Base-by-base conservation (phyloP, 2,113 vertebrate species). In the Pachyramphus minor region DNA sequence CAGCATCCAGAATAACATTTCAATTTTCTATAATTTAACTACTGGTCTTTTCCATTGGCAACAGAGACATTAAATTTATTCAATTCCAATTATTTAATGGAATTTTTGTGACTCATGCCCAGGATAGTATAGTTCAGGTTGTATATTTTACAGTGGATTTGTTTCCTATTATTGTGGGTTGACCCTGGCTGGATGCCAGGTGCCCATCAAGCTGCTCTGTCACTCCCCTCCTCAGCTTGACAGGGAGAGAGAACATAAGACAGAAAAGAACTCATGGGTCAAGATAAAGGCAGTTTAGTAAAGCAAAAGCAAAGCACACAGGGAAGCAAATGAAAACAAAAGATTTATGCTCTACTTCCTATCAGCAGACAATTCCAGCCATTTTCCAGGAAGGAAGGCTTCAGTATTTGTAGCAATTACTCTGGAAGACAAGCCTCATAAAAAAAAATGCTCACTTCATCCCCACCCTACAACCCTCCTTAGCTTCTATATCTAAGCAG, bases 371-470 rank as follows among this genome's bases (percentile, higher is more conserved):
- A 11, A 42, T n/a, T 42, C 30, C 55, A 73, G 23, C n/a, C 14
- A 35, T n/a, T 56, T 66, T 30, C 37, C 12, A 8, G 42, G 21
- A 86, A 79, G 37, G 2, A 79, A 14, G 14, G 37, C 20, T 78
- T 74, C 80, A 58, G 18, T 39, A 33, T 0, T 0, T 2, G 2
- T 24, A 50, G 23, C 4, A 4, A 49, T 69, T 60, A 12, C 42
- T 68, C n/a, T 3, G 2, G 63, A 80, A 72, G 28, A 72, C 23
- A 80, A 49, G 59, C 11, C 12, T 39, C 7, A 2, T 33, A 25
- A 21, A 53, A 44, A 35, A 0, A 15, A 73, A 62, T 11, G 8
- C 11, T 23, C n/a, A 13, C 35, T 22, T n/a, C 37, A 27, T 20
- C 33, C 12, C 42, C 19, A 31, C 16, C 47, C 59, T 31, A 30